Evolutionary conservation across 2,113 vertebrate genomes (phyloP).

Genomic region (Gambusia holbrooki): DNA sequence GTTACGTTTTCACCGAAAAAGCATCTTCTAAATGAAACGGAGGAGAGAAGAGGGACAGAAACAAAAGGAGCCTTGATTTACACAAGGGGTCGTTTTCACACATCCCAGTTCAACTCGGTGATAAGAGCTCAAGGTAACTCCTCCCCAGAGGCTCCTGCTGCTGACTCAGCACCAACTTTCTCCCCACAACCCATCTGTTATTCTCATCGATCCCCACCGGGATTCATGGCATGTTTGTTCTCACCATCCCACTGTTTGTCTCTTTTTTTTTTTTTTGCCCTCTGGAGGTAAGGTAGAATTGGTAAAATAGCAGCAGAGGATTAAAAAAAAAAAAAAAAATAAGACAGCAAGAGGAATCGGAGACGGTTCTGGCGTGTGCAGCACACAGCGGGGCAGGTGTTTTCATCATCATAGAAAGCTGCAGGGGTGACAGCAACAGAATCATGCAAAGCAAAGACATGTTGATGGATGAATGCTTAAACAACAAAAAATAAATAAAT

Average conservation of each 20-base stretch:
- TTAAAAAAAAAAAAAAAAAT: neutral
- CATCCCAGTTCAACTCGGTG: conserved; percentile 22
- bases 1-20: neutral
- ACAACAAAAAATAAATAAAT: neutral
- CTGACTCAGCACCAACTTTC: conserved; percentile 61
- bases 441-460: conserved; percentile 13
- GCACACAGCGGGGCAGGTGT: conserved; percentile 47
- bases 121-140: conserved; percentile 33
- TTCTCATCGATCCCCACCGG: conserved; percentile 61
- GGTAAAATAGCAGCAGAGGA: conserved; percentile 13
- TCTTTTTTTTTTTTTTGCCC: conserved; percentile 26
- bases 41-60: neutral
- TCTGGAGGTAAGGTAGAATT: conserved; percentile 15
- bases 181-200: conserved; percentile 51
- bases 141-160: conserved; percentile 31
- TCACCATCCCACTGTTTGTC: conserved; percentile 13
- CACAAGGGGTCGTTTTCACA: conserved; percentile 13
- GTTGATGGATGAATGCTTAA: conserved; percentile 29
- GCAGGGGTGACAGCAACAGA: conserved; percentile 19
- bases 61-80: neutral
- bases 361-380: conserved; percentile 16
- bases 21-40: neutral
- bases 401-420: conserved; percentile 46
- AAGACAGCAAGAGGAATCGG: neutral
- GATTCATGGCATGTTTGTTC: conserved; percentile 50